Conservation (phyloP, 2,113 vertebrate genomes). For the Grammomys dolichurus region DNA sequence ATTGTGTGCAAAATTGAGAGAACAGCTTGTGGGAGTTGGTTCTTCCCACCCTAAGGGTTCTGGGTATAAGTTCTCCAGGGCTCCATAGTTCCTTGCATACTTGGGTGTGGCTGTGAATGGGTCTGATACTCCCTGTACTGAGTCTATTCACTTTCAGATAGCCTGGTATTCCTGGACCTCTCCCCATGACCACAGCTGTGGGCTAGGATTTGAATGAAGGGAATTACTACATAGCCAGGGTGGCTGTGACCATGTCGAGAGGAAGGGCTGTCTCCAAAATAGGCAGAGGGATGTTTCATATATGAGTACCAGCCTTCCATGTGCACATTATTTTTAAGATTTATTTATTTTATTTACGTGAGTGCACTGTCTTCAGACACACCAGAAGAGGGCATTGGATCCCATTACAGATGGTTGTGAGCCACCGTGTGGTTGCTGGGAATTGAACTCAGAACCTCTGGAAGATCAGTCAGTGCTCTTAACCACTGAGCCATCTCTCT, state of each 20-base stretch:
- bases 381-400: too few relatives aligned
- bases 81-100: background rate
- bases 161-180: background rate
- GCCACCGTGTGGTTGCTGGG: too few relatives aligned
- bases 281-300: background rate
- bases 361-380: too few relatives aligned
- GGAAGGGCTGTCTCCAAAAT: background rate
- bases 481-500: too few relatives aligned
- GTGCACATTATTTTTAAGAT: background rate
- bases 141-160: background rate
- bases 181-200: background rate
- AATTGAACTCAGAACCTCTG: too few relatives aligned
- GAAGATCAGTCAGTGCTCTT: too few relatives aligned
- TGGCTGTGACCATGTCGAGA: background rate
- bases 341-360: too few relatives aligned
- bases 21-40: background rate
- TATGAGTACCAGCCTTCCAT: background rate
- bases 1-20: background rate
- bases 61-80: background rate
- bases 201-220: background rate
- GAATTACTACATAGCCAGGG: background rate
- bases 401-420: too few relatives aligned
- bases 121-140: background rate
- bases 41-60: too few relatives aligned
- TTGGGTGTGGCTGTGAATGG: background rate